Percentiles rank a stretch among this genome's conserved stretches.
Evolutionary conservation across 2,888 invertebrate species (phyloP).

Genomic region (Spilosoma lubricipeda): DNA sequence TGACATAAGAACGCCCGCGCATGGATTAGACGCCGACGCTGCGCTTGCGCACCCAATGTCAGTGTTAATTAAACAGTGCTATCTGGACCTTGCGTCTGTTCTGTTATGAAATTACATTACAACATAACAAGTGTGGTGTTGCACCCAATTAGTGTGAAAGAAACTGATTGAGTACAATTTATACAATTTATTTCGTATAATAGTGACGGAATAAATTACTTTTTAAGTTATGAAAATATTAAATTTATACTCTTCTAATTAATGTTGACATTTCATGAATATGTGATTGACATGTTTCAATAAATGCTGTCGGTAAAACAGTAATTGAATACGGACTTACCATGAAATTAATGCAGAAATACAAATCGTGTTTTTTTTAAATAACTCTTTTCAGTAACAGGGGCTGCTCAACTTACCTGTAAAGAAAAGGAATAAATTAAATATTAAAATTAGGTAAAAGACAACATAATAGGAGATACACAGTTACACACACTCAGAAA

Average conservation of each 20-base stretch:
- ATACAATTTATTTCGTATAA: neutral
- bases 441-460: too few relatives aligned
- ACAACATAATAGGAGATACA: too few relatives aligned
- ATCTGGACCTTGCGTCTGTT: conserved; percentile 52
- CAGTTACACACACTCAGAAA: too few relatives aligned
- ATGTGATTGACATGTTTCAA: conserved; percentile 3
- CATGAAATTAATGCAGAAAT: conserved; percentile 36
- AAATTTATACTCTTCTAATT: conserved; percentile 18
- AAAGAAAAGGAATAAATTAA: too few relatives aligned
- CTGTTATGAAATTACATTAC: conserved; percentile 49
- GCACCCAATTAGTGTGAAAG: conserved; percentile 32
- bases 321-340: conserved; percentile 41
- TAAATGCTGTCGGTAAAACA: conserved; percentile 23
- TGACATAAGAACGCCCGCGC: conserved; percentile 59
- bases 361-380: conserved; percentile 41
- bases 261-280: conserved; percentile 19
- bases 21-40: conserved; percentile 43
- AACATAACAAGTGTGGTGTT: conserved; percentile 39
- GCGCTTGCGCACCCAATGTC: conserved; percentile 56
- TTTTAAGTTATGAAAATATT: neutral
- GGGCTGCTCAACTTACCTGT: conserved; percentile 62
- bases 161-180: conserved; percentile 23
- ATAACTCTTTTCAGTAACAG: conserved; percentile 39
- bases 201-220: neutral
- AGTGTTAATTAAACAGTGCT: conserved; percentile 50